Evolutionary conservation across 2,797 vertebrate species (phyloP), one percentile per base, ranked within the genome.

Genomic region (Leuciscus waleckii): DNA sequence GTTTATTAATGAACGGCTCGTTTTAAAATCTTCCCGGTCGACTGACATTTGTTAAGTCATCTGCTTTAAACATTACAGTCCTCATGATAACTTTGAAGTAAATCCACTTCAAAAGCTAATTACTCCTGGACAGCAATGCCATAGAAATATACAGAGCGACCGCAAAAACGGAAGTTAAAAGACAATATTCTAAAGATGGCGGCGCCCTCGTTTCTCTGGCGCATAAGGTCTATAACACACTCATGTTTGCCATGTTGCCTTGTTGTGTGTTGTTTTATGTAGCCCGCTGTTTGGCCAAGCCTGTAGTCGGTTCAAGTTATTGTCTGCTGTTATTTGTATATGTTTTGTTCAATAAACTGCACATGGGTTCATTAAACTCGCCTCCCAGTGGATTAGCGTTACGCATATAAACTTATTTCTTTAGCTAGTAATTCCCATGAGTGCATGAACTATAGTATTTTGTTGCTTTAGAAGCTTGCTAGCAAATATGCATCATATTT

Each of bases 401-500:
- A 32, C 63, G 8, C 14, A 65, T 32, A 65, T 29, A 7, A 17
- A 78, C 21, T 17, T 14, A 21, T 54, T 35, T 61, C 54, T 39
- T 58, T 39, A 77, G 19, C 32, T 51, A 13, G 26, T 65, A 65
- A 73, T 79, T 67, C 8, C n/a, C 35, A 51, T 51, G 58, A 63
- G 13, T 49, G 21, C 39, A 90, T 92, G 91, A 93, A 92, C 81
- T 87, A 79, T 88, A 89, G 79, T 78, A 85, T 84, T 81, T 51
- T 89, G 85, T 89, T 90, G 92, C 92, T 92, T 92, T 88, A 90
- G 85, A 46, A 63, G 35, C 75, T 91, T 84, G 90, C 88, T 81
- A 26, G 84, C 79, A 83, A 86, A 89, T 85, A 81, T 32, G 17
- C 89, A 85, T 84, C 86, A 85, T 89, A 56, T 58, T 58, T 73